Conservation (phyloP, 1,140 invertebrate species). For the Penaeus indicus region DNA sequence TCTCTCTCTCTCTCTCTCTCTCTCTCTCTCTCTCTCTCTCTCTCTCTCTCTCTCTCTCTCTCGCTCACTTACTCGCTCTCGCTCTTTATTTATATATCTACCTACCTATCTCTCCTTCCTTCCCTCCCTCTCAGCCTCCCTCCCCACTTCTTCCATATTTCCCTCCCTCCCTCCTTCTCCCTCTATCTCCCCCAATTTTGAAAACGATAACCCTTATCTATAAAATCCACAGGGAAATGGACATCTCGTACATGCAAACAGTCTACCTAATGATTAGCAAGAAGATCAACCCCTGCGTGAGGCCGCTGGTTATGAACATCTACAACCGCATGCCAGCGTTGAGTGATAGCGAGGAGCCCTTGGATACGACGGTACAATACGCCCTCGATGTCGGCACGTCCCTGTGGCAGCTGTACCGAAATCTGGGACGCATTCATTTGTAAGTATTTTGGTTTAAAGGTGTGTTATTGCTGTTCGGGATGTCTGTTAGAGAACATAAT, state of each 20-base stretch:
- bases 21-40: too few species aligned
- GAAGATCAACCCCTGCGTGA: slow-evolving; percentile 63
- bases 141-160: background rate
- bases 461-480: too few species aligned
- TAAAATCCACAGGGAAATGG: slow-evolving; percentile 48
- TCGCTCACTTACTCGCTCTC: background rate
- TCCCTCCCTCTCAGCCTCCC: background rate
- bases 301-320: slow-evolving; percentile 63
- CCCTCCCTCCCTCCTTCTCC: background rate
- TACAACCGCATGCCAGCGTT: slow-evolving; percentile 57
- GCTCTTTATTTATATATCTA: too few species aligned
- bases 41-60: too few species aligned
- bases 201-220: background rate
- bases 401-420: slow-evolving; percentile 63
- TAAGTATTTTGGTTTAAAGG: slow-evolving; percentile 32
- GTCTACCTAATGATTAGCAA: slow-evolving; percentile 61
- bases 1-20: too few species aligned
- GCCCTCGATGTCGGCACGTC: slow-evolving; percentile 56
- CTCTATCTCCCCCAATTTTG: background rate
- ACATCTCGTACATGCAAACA: slow-evolving; percentile 59
- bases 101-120: background rate
- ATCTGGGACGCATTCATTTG: slow-evolving; percentile 57
- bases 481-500: too few species aligned
- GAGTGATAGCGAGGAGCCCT: background rate
- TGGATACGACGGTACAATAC: background rate